These are phyloP conservation scores for Cepphus grylle DNA, from an alignment of 2,113 vertebrate genomes.

Conservation along the genomic window DNA sequence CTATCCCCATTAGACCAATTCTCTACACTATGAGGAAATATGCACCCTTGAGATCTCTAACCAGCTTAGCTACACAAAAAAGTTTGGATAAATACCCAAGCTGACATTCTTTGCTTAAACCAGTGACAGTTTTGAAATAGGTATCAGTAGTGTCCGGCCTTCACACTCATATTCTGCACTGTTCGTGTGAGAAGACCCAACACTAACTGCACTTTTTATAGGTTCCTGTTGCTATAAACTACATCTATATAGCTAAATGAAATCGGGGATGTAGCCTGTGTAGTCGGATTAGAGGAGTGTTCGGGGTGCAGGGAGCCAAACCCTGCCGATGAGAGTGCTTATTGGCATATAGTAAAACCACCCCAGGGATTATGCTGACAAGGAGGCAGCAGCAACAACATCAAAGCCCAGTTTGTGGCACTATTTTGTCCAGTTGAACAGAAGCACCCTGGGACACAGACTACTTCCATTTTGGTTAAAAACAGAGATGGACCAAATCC, in stretches of 20 bases:
- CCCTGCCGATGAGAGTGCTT: fast-evolving
- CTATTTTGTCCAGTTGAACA: background rate
- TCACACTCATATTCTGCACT: fast-evolving
- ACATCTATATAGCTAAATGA: background rate
- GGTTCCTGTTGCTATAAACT: background rate
- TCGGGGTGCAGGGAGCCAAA: background rate
- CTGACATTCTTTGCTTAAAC: background rate
- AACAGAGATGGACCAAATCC: background rate
- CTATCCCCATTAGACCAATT: background rate
- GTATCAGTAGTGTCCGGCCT: background rate
- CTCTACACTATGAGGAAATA: background rate
- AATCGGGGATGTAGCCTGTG: background rate
- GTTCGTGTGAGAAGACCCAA: background rate
- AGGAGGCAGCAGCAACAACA: background rate
- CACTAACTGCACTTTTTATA: background rate
- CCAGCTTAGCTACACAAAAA: background rate
- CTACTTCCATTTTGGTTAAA: background rate
- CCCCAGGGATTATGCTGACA: background rate
- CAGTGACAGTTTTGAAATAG: background rate
- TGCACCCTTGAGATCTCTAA: background rate
- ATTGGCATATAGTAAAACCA: background rate
- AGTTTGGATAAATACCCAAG: background rate
- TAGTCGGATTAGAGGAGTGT: background rate
- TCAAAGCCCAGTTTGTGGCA: background rate
- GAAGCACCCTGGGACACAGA: background rate